A percentile compares a stretch with the other conserved stretches of the same genome.
Evolutionary conservation across 2,113 vertebrate species (phyloP).

Genomic region (Cryptotis parvus): DNA sequence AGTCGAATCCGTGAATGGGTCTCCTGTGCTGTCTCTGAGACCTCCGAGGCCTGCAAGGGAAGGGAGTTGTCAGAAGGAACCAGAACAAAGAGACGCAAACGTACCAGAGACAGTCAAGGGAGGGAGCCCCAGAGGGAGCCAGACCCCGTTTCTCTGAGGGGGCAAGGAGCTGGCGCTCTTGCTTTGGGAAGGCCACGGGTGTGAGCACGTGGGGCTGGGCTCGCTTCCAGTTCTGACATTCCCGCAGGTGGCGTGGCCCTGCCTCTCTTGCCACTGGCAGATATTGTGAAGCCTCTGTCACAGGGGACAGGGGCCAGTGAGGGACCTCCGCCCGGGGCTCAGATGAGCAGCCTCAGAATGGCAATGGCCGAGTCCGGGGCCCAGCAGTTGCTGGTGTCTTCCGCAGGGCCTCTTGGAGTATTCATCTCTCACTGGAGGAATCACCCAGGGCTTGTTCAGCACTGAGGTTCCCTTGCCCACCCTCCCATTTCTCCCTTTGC

Average conservation of each 20-base stretch:
- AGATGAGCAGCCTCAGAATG: not conserved
- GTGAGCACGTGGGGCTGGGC: too few species aligned
- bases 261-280: too few species aligned
- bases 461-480: not conserved
- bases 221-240: too few species aligned
- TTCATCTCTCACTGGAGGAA: conserved; percentile 7
- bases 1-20: not conserved
- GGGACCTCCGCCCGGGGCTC: too few species aligned
- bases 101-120: not conserved
- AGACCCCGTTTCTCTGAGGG: too few species aligned
- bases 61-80: not conserved
- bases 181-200: too few species aligned
- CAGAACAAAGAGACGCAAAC: not conserved
- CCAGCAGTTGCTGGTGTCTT: not conserved
- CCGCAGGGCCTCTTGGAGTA: not conserved
- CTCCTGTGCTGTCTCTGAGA: not conserved
- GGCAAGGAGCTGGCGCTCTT: too few species aligned
- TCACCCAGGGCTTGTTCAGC: not conserved
- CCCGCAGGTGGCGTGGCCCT: too few species aligned
- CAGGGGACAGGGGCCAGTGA: too few species aligned
- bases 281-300: too few species aligned
- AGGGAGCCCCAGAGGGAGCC: not conserved
- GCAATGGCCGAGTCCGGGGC: too few species aligned
- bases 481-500: not conserved
- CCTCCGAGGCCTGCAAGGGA: not conserved